A percentile compares a stretch with the other conserved stretches of the same genome.
phyloP scores from a whole-genome alignment of 2,888 invertebrate genomes.

The Belgica antarctica region DNA sequence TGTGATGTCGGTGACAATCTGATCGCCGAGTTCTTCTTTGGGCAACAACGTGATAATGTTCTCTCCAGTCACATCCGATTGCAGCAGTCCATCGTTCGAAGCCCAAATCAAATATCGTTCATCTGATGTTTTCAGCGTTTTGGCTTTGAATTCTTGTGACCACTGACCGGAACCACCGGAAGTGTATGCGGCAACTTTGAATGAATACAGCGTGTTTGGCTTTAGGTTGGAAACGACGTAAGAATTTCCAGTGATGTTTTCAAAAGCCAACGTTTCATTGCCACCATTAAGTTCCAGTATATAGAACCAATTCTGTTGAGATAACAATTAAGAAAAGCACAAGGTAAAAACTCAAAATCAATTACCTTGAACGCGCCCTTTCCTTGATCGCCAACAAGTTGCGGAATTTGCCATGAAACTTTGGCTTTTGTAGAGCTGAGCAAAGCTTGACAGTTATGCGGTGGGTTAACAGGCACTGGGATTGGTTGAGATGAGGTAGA shows the following conservation, averaged over 20 bases:
- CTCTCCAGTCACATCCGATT: conserved; percentile 79
- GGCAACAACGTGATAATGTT: conserved; percentile 68
- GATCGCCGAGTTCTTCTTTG: conserved; percentile 60
- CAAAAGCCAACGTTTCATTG: conserved; percentile 48
- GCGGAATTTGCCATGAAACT: conserved; percentile 79
- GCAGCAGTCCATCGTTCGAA: conserved; percentile 70
- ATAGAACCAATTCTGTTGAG: conserved; percentile 50
- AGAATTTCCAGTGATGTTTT: conserved; percentile 61
- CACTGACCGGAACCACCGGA: conserved; percentile 76
- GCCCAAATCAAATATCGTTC: conserved; percentile 65
- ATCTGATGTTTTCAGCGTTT: conserved; percentile 60
- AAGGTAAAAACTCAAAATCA: no score
- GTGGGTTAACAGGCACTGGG: conserved; percentile 76
- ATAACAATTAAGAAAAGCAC: conserved; percentile 42
- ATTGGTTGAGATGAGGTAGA: conserved; percentile 73
- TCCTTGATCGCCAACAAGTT: conserved; percentile 71
- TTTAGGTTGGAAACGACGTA: conserved; percentile 68
- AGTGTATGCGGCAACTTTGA: conserved; percentile 78
- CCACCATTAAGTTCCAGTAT: conserved; percentile 52
- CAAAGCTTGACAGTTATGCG: conserved; percentile 75
- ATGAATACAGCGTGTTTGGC: conserved; percentile 72
- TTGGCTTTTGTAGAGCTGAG: conserved; percentile 73
- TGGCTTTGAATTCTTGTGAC: conserved; percentile 71
- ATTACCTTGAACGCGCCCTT: conserved; percentile 60
- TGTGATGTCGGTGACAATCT: conserved; percentile 68